Evolutionary conservation across 2,797 vertebrate genomes (phyloP).

Genomic region (Melopsittacus undulatus): DNA sequence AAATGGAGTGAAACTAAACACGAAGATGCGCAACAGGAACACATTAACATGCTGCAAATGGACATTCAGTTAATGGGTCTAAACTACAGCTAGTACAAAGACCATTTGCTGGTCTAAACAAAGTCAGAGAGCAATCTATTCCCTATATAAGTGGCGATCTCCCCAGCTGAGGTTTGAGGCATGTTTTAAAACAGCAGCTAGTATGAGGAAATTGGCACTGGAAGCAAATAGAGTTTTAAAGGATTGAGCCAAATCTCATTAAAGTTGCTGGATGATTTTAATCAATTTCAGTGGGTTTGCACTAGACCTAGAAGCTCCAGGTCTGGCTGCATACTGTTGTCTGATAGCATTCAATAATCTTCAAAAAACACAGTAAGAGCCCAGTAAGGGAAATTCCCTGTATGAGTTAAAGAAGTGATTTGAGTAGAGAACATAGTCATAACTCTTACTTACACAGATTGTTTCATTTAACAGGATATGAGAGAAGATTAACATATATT

Average conservation of each 20-base stretch:
- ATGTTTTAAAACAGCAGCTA: neutral
- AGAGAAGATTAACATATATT: constrained; percentile 53
- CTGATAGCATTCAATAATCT: neutral
- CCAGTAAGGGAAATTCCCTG: neutral
- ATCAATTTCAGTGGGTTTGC: neutral
- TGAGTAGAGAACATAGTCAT: neutral
- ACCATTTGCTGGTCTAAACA: neutral
- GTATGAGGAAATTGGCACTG: neutral
- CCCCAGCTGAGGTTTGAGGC: neutral
- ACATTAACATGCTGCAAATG: neutral
- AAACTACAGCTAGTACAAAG: neutral
- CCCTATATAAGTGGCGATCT: neutral
- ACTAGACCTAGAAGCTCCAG: neutral
- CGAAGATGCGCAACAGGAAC: neutral
- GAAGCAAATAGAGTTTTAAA: constrained; percentile 5
- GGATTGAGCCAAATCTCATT: neutral
- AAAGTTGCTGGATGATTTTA: neutral
- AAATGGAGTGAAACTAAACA: neutral
- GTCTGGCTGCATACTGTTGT: neutral
- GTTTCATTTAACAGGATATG: constrained; percentile 48
- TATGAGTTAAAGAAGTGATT: neutral
- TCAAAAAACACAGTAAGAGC: neutral
- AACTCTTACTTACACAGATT: constrained; percentile 44
- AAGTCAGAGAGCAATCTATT: neutral
- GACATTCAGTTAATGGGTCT: neutral